Base-by-base conservation (phyloP, 2,113 vertebrate genomes). In the Neodontobutis hainanensis region DNA sequence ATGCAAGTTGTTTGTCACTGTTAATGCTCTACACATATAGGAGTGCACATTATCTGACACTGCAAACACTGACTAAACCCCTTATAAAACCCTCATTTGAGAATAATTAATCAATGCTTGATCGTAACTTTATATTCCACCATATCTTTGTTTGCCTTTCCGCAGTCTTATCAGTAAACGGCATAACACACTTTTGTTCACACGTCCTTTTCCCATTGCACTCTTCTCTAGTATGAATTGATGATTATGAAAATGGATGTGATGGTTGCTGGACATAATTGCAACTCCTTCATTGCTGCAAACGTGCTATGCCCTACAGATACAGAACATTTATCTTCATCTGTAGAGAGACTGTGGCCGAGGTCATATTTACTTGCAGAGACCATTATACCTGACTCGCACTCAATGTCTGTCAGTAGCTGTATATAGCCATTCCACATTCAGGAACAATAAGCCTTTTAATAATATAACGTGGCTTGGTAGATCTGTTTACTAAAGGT, bases 401-500 rank as follows among this genome's bases (percentile, higher is more conserved):
- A 44, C 16, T 46, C 9, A 68, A 63, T 34, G 48, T 3, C 15
- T 42, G 10, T 9, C 34, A 61, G 42, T 44, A 67, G 47, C 49
- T 45, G 57, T 52, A 62, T 38, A 65, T 56, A 48, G n/a, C 11
- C 15, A 35, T 0, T 77, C 27, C 16, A 12, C 35, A 15, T 8
- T 11, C 46, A 61, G 53, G 9, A 52, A 63, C 19, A 45, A 53
- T 6, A 35, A 11, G 6, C 14, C 46, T 57, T 62, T 64, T 6
- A 52, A 15, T 8, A 67, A 0, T 11, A 10, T 4, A 12, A 40
- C 19, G 8, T 46, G 1, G 9, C 15, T 50, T 8, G 5, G 34
- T 63, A 32, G 61, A 78, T 32, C 11, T 36, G 36, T 44, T 80
- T 61, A 12, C 58, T 62, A 9, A 12, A 19, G 19, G 48, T 27